These are phyloP conservation scores for Tyto alba DNA, from an alignment of 2,113 vertebrate genomes.

Conservation along the genomic window DNA sequence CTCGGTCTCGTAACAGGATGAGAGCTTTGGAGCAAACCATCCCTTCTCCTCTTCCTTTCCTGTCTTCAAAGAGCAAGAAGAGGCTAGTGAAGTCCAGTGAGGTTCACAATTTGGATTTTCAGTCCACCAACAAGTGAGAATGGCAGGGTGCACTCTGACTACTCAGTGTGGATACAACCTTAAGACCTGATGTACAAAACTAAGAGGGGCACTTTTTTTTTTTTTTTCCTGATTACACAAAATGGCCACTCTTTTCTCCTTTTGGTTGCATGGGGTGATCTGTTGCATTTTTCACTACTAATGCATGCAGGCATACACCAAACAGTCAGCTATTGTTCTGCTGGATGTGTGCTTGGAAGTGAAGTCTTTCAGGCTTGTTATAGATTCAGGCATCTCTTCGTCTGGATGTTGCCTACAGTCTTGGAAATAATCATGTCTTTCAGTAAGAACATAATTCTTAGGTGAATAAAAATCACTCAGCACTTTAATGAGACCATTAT, in stretches of 20 bases:
- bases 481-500: constrained; percentile 55
- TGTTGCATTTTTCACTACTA: neutral
- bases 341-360: neutral
- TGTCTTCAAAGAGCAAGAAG: neutral
- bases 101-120: fast-evolving
- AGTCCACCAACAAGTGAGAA: neutral
- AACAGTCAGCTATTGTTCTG: neutral
- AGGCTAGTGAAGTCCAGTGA: neutral
- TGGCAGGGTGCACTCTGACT: neutral
- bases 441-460: constrained; percentile 40
- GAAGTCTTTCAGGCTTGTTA: constrained; percentile 17
- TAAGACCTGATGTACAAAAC: neutral
- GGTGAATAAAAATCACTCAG: constrained; percentile 58
- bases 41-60: neutral
- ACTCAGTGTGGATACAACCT: neutral
- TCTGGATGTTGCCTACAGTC: constrained; percentile 18
- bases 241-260: neutral
- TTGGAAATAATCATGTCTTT: constrained; percentile 50
- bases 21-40: neutral
- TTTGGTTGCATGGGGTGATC: neutral
- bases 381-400: constrained; percentile 43
- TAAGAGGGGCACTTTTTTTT: neutral
- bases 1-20: too few species aligned
- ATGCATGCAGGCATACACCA: neutral
- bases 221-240: neutral